Evolutionary conservation across 2,888 invertebrate species (phyloP), one percentile per base, ranked within the genome.

Genomic region (Ennomos fuscantarius): DNA sequence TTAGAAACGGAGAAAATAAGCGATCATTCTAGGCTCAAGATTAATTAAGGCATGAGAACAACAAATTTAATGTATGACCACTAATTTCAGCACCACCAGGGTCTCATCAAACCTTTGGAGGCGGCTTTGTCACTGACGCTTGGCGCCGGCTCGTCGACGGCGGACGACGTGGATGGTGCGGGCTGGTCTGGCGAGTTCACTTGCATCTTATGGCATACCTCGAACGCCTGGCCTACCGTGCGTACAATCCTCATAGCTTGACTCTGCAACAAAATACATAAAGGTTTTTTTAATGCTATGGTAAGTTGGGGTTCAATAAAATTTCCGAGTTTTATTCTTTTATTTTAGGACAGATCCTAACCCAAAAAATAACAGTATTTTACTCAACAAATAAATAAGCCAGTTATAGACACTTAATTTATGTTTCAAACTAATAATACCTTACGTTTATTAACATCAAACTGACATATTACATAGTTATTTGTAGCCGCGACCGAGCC

Each of bases 211-310:
- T 99, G 99, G 94, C 99, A 99, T 85, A 99, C 99, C 92, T 99
- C 99, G 92, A 99, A 99, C 36, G 99, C 99, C 92, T 99, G 99
- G 44, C 99, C 99, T 70, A 99, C 98, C 8, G 99, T 99, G 77
- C 99, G 95, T 62, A 99, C 99, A 72, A 99, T 97, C 72, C 97
- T 95, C 98, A 99, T 99, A 34, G 99, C 99, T 93, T 99, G 99
- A 88, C 96, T 98, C 99, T 99, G 95, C 10, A 62, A 68, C 71
- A 70, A 78, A 75, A 53, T 24, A 24, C n/a, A n/a, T 24, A 24
- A 6, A 15, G 3, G 3, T 15, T 15, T 15, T 15, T 2, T 1
- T 3, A 15, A 15, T 15, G 15, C 24, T 2, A 24, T 24, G 0
- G 0, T 24, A 24, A 24, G 2, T 6, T 5, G 24, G 24, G 2